Evolutionary conservation across 2,888 invertebrate species (phyloP).

Genomic region (Erebia aethiops): DNA sequence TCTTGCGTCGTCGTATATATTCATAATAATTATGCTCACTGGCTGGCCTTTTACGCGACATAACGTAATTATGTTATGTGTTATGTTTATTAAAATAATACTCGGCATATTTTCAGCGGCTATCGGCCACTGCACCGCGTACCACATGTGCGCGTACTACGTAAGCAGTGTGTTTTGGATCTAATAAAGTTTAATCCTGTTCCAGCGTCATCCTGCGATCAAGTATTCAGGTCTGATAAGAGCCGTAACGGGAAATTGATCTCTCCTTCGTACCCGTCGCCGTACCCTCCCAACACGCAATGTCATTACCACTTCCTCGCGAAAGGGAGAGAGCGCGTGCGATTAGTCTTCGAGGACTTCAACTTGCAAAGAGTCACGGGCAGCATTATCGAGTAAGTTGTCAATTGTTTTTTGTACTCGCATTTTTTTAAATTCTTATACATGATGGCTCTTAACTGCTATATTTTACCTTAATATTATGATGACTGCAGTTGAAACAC

Average conservation of each 20-base stretch:
- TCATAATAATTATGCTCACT: too few relatives aligned
- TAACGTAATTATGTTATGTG: too few relatives aligned
- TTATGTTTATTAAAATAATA: too few relatives aligned
- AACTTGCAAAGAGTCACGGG: slow-evolving; percentile 87
- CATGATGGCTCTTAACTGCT: too few relatives aligned
- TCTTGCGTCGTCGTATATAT: too few relatives aligned
- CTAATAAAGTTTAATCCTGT: slow-evolving; percentile 39
- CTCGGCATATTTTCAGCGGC: too few relatives aligned
- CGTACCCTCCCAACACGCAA: slow-evolving; percentile 90
- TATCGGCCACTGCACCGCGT: too few relatives aligned
- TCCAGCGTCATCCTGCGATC: slow-evolving; percentile 89
- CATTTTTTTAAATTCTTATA: background rate
- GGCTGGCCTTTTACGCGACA: too few relatives aligned
- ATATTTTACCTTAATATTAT: too few relatives aligned
- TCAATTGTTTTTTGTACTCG: slow-evolving; percentile 3
- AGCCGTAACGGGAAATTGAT: slow-evolving; percentile 91
- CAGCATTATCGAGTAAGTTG: slow-evolving; percentile 85
- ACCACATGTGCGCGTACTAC: too few relatives aligned
- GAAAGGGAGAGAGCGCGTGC: slow-evolving; percentile 90
- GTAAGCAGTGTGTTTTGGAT: too few relatives aligned
- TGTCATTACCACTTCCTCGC: slow-evolving; percentile 96
- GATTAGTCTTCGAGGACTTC: slow-evolving; percentile 92
- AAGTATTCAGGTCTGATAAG: slow-evolving; percentile 89
- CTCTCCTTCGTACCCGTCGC: slow-evolving; percentile 91
- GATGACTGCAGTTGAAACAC: too few relatives aligned